Evolutionary conservation across 2,888 invertebrate genomes (phyloP).

Genomic region (Sericinus montela): DNA sequence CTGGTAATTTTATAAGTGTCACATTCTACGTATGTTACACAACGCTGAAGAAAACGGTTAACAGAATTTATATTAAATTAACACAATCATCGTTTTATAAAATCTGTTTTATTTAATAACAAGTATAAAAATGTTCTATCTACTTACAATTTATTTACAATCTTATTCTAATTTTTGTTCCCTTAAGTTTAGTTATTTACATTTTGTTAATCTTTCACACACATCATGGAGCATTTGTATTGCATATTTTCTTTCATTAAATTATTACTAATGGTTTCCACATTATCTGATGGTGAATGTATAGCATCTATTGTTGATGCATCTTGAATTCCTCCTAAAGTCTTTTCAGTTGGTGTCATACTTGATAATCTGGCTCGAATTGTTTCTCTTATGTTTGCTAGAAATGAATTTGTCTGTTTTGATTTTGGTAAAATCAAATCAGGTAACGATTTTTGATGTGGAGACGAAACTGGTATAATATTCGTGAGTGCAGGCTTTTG

Average conservation of each 20-base stretch:
- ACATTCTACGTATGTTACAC: conserved; percentile 1
- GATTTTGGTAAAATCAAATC: not conserved
- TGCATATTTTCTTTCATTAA: conserved; percentile 52
- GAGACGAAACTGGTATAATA: not conserved
- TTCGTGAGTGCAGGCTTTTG: not conserved
- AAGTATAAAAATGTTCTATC: not conserved
- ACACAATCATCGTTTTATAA: not conserved
- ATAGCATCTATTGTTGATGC: not conserved
- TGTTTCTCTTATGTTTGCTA: conserved; percentile 41
- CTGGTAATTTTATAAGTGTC: not conserved
- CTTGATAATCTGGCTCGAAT: conserved; percentile 7
- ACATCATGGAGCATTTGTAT: conserved; percentile 61
- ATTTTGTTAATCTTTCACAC: conserved; percentile 40
- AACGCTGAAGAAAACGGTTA: not conserved
- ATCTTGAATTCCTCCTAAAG: not conserved
- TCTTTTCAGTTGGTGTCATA: not conserved
- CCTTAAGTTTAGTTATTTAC: conserved; percentile 2
- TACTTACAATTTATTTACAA: conserved; percentile 5
- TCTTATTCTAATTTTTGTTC: not conserved
- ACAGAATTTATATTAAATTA: no score
- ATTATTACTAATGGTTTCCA: conserved; percentile 1
- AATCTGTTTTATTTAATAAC: not conserved
- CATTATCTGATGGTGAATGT: conserved; percentile 4
- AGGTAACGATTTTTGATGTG: not conserved
- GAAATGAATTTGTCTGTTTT: conserved; percentile 30